Evolutionary conservation across 30 jellyfish, hydroid and myxozoan genomes (phyloP).

Genomic region (Chrysaora quinquecirrha): DNA sequence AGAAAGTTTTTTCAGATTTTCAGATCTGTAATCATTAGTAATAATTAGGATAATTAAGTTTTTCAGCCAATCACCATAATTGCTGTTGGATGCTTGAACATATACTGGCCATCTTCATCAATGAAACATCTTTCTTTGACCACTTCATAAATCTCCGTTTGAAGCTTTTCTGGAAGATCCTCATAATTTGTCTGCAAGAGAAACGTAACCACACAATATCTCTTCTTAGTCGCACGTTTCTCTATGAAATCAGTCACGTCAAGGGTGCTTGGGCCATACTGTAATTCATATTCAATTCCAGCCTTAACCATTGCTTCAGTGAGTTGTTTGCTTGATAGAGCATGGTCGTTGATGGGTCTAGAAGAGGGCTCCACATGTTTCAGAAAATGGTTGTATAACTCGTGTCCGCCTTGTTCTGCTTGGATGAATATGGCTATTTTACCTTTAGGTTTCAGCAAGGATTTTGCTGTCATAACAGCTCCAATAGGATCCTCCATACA

Average conservation of each 20-base stretch:
- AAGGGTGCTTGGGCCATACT: neutral
- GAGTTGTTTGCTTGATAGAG: slow-evolving; percentile 1
- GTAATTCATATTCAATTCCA: neutral
- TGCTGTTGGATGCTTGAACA: slow-evolving; percentile 37
- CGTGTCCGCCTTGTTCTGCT: slow-evolving; percentile 18
- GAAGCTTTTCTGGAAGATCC: slow-evolving; percentile 2
- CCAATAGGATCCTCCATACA: slow-evolving; percentile 20
- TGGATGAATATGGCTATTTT: neutral
- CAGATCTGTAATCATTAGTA: too few species aligned
- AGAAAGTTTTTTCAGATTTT: too few species aligned
- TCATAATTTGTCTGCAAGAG: slow-evolving; percentile 34
- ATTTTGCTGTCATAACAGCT: slow-evolving; percentile 13
- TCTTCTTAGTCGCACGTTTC: neutral
- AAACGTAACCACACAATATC: slow-evolving; percentile 18
- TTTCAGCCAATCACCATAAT: slow-evolving; percentile 13
- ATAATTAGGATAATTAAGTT: too few species aligned
- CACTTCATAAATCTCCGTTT: slow-evolving; percentile 6
- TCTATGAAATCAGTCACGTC: slow-evolving; percentile 44
- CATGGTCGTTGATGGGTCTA: neutral
- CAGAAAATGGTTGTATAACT: slow-evolving; percentile 3
- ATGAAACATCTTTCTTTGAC: slow-evolving; percentile 9
- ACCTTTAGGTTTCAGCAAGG: slow-evolving; percentile 31
- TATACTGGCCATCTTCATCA: slow-evolving; percentile 3
- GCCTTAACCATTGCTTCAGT: neutral
- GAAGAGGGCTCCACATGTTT: neutral